Evolutionary conservation across 1,140 invertebrate genomes (phyloP), one percentile per base, ranked within the genome.

Genomic region (Ctenoplectra terminalis): DNA sequence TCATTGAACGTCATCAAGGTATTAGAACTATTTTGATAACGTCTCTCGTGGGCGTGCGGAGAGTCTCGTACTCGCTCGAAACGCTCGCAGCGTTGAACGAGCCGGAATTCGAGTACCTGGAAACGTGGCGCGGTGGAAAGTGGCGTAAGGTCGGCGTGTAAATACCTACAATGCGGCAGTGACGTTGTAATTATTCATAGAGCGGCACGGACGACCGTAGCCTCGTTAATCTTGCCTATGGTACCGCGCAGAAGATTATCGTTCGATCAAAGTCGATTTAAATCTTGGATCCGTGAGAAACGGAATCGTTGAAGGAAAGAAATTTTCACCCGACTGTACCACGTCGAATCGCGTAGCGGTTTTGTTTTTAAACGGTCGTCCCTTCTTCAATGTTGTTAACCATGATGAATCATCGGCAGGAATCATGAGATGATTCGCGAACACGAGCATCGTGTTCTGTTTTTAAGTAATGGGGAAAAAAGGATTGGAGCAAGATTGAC

Each of bases 141-240:
- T 80, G 48, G 58, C 70, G 26, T 64, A 73, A 80, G 77, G 48
- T 80, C 69, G 37, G 4, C 43, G 34, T 54, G 69, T 40, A 79
- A 73, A 48, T 79, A 72, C 20, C 13, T 40, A 43, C 20, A 67
- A 66, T 69, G 26, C 48, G 29, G 17, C 46, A 50, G 46, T 50
- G 46, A 43, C 46, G 43, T 43, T 63, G 77, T 31, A 80, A 80
- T 73, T 80, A 80, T 80, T 80, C 58, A 80, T 37, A n/a, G n/a
- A 64, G 60, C 15, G 15, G 23, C n/a, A 46, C 8, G 15, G 29
- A 7, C 20, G 9, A 9, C 20, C n/a, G 34, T 31, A 20, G 31
- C 23, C 37, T 40, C 37, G 63, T 69, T 77, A 23, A 48, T 56
- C 52, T 40, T 26, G 6, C 26, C 48, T 11, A 23, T 23, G 20